These are phyloP conservation scores for Hippopotamyrus pictus DNA, from an alignment of 2,797 vertebrate genomes.

Conservation along the genomic window DNA sequence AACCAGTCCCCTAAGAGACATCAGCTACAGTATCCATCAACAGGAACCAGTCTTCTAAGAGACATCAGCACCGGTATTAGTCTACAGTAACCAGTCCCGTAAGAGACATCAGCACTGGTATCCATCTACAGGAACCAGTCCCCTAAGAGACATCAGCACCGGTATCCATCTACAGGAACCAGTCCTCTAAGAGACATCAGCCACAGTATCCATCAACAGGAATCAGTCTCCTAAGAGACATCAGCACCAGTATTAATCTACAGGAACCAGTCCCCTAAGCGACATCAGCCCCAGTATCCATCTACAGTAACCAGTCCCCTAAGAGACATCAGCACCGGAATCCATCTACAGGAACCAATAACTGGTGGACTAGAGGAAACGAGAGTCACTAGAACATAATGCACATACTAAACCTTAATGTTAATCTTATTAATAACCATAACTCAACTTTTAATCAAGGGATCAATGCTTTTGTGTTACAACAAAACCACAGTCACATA, in stretches of 20 bases:
- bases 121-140: too few species aligned
- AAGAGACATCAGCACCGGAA: background rate
- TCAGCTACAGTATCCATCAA: background rate
- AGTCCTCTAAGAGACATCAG: background rate
- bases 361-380: background rate
- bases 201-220: too few species aligned
- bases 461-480: background rate
- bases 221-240: too few species aligned
- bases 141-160: background rate
- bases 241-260: background rate
- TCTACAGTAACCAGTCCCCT: background rate
- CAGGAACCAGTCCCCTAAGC: background rate
- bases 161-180: background rate
- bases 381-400: background rate
- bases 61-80: too few species aligned
- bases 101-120: too few species aligned
- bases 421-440: background rate
- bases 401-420: background rate
- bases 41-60: too few species aligned
- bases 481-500: background rate
- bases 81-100: too few species aligned
- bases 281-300: background rate
- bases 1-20: background rate
- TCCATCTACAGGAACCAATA: background rate
- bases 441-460: background rate